Conservation (phyloP, 2,113 vertebrate species). For the Chunga burmeisteri region DNA sequence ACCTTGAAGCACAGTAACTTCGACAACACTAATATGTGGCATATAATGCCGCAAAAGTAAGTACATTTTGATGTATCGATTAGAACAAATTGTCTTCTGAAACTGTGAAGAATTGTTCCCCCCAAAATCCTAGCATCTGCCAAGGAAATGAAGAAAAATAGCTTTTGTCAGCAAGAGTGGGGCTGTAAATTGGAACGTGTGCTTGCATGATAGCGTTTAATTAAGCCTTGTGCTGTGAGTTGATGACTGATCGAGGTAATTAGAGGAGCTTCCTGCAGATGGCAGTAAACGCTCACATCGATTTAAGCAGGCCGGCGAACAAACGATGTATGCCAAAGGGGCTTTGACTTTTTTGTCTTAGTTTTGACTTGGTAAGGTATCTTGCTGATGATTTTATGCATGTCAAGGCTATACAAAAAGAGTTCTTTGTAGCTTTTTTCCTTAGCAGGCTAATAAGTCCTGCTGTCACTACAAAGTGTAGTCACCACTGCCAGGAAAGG, state of each 20-base stretch:
- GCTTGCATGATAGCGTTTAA: fast-evolving
- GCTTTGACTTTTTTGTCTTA: not conserved
- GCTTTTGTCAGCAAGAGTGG: not conserved
- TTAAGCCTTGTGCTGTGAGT: fast-evolving
- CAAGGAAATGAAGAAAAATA: too few species aligned
- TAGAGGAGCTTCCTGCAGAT: slow-evolving; percentile 4
- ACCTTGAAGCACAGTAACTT: not conserved
- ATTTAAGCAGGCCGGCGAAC: fast-evolving
- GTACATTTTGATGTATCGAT: too few species aligned
- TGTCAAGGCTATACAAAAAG: not conserved
- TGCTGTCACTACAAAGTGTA: fast-evolving
- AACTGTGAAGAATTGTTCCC: not conserved
- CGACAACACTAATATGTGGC: fast-evolving
- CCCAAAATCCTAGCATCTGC: not conserved
- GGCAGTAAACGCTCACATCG: not conserved
- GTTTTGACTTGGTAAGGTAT: not conserved
- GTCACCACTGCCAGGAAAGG: not conserved
- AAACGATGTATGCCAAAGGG: not conserved
- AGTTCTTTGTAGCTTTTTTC: not conserved
- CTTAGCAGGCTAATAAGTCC: not conserved
- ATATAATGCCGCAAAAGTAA: fast-evolving
- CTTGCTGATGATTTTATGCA: not conserved
- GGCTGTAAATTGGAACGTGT: not conserved
- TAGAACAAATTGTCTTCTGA: not conserved
- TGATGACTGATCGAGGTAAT: not conserved